These are phyloP conservation scores for Tupaia tana DNA, from an alignment of 2,113 vertebrate genomes.

Conservation along the genomic window DNA sequence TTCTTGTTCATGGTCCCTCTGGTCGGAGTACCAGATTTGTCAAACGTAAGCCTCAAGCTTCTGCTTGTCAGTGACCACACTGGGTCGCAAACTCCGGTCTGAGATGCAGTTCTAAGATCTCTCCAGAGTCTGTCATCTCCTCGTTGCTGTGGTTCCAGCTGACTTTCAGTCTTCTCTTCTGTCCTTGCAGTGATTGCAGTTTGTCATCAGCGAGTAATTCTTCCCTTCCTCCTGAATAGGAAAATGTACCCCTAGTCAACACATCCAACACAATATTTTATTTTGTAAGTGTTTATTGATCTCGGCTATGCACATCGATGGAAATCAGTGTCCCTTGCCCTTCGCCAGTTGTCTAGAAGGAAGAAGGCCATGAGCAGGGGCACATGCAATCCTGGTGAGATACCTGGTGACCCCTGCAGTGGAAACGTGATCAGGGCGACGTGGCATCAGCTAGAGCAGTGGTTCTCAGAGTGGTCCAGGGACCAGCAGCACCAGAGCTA, in stretches of 20 bases:
- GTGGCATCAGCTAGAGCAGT: not conserved
- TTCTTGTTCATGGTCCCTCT: not conserved
- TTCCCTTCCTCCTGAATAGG: not conserved
- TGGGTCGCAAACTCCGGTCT: not conserved
- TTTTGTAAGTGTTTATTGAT: not conserved
- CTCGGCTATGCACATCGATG: not conserved
- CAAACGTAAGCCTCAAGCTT: not conserved
- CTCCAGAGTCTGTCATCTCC: not conserved
- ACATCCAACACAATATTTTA: not conserved
- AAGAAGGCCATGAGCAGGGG: not conserved
- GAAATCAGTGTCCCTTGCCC: not conserved
- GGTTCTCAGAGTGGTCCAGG: not conserved
- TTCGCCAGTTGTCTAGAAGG: not conserved
- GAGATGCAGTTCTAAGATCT: not conserved
- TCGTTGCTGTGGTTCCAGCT: not conserved
- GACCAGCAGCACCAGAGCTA: not conserved
- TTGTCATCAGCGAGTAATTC: not conserved
- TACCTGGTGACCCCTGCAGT: not conserved
- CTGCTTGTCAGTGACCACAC: not conserved
- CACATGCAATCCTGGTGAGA: rapidly evolving
- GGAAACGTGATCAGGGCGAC: not conserved
- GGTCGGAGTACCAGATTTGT: not conserved
- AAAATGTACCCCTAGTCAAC: not conserved
- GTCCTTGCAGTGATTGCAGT: not conserved
- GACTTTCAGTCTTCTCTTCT: not conserved